phyloP scores from a whole-genome alignment of 1,140 invertebrate genomes.

The Chymomyza costata region DNA sequence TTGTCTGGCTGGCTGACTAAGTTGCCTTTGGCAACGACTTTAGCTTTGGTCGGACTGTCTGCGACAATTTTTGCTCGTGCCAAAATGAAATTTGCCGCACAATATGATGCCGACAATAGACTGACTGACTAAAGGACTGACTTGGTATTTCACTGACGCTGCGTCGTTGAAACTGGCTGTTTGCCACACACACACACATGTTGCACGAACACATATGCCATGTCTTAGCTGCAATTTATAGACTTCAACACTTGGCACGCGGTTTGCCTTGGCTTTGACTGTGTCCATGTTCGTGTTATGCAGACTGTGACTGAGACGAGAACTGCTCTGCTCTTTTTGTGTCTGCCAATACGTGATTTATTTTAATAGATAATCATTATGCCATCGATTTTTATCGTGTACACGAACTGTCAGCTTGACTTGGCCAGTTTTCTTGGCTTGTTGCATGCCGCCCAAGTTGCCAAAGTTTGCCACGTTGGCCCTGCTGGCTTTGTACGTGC shows the following conservation, averaged over 20 bases:
- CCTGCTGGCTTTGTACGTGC: slow-evolving; percentile 37
- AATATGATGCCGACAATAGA: slow-evolving; percentile 12
- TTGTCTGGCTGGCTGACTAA: slow-evolving; percentile 22
- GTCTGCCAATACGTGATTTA: slow-evolving; percentile 70
- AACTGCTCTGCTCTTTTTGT: slow-evolving; percentile 15
- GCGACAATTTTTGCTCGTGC: slow-evolving; percentile 52
- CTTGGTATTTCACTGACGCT: too few species aligned
- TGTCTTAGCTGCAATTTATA: slow-evolving; percentile 54
- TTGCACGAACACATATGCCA: not conserved
- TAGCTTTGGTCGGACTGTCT: slow-evolving; percentile 38
- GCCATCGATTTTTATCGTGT: slow-evolving; percentile 64
- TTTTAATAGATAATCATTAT: slow-evolving; percentile 73
- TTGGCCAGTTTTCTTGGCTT: slow-evolving; percentile 36
- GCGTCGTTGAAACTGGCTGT: too few species aligned
- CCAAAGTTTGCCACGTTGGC: not conserved
- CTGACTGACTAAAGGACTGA: not conserved
- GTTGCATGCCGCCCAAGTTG: slow-evolving; percentile 46
- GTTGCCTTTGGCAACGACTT: too few species aligned
- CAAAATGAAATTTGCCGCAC: slow-evolving; percentile 28
- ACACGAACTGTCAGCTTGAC: too few species aligned
- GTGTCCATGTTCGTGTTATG: too few species aligned
- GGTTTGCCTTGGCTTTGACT: not conserved
- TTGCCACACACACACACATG: slow-evolving; percentile 33
- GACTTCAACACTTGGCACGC: slow-evolving; percentile 53
- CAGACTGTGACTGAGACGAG: slow-evolving; percentile 2